Evolutionary conservation across 1,140 invertebrate genomes (phyloP), one percentile per base, ranked within the genome.

Genomic region (Sinella curviseta): DNA sequence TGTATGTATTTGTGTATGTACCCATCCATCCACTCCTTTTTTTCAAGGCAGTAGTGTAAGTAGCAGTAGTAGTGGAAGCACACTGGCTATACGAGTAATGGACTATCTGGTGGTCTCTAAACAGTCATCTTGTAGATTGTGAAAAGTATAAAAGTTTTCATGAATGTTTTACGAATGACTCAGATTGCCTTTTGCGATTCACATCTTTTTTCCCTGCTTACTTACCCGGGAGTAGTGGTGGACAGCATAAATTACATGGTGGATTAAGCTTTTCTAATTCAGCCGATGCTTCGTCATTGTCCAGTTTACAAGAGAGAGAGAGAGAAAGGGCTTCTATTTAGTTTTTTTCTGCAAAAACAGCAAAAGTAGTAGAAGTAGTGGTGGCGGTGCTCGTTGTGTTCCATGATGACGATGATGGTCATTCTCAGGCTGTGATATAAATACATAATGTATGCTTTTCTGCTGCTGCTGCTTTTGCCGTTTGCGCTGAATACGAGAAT

Each of bases 201-300:
- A 65, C 57, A 65, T 65, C 65, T 70, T 8, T 30, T n/a, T 14
- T 33, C 24, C n/a, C n/a, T n/a, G n/a, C n/a, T n/a, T 70, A n/a
- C 31, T 33, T 70, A 70, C 31, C 31, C 65, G 30, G 26, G 8
- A 30, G 28, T 33, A 14, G 65, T 16, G 31, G 65, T 70, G 65
- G 65, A 70, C 65, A 70, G 65, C 65, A 70, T 70, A 70, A 70
- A 70, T 70, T 70, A 70, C 65, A 70, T 33, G 65, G 65, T 70
- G 65, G 8, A 70, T 70, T 70, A 70, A 70, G 31, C 31, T 31
- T 70, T 70, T 70, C 65, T 70, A 70, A 70, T 70, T 70, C 65
- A 70, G n/a, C 65, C 31, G 65, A 70, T 70, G 65, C 31, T 70
- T 70, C 65, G 65, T 70, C 65, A 70, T 33, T 70, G 65, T 70